Percentiles rank a stretch among this genome's conserved stretches.
Evolutionary conservation across 2,888 invertebrate species (phyloP).

Genomic region (Drosophila lacicola): DNA sequence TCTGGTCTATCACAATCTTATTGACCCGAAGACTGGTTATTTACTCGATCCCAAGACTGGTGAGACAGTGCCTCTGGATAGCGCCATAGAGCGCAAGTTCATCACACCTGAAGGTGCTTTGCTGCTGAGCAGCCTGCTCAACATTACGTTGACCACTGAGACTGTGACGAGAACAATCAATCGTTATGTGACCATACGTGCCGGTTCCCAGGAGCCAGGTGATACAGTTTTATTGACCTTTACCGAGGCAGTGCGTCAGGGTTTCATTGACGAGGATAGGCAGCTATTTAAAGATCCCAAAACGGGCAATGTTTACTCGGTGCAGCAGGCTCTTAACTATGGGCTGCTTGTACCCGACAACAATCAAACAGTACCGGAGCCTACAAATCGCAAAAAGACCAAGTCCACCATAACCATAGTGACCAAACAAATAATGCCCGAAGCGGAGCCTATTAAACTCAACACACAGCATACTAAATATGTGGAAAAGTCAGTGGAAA

Average conservation of each 20-base stretch:
- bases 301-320: slow-evolving; percentile 90
- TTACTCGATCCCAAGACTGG: slow-evolving; percentile 91
- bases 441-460: slow-evolving; percentile 81
- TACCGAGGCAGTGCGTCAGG: slow-evolving; percentile 91
- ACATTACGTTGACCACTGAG: slow-evolving; percentile 94
- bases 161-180: slow-evolving; percentile 94
- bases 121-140: slow-evolving; percentile 92
- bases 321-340: slow-evolving; percentile 91
- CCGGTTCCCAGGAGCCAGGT: slow-evolving; percentile 86
- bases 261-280: slow-evolving; percentile 91
- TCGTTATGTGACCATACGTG: slow-evolving; percentile 91
- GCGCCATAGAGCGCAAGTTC: slow-evolving; percentile 93
- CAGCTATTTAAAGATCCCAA: slow-evolving; percentile 92
- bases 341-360: slow-evolving; percentile 89
- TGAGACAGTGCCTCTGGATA: slow-evolving; percentile 91
- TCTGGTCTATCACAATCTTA: slow-evolving; percentile 93
- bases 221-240: slow-evolving; percentile 89
- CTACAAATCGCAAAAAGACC: slow-evolving; percentile 84
- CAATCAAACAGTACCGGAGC: slow-evolving; percentile 86
- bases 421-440: slow-evolving; percentile 86
- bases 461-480: slow-evolving; percentile 78
- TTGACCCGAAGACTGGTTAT: slow-evolving; percentile 95
- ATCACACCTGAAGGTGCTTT: slow-evolving; percentile 95
- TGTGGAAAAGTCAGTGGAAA: slow-evolving; percentile 83
- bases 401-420: slow-evolving; percentile 87